A percentile compares a stretch with the other conserved stretches of the same genome.
These are phyloP conservation scores for Cephus pulcher DNA, from an alignment of 2,888 invertebrate genomes.

Conservation along the genomic window DNA sequence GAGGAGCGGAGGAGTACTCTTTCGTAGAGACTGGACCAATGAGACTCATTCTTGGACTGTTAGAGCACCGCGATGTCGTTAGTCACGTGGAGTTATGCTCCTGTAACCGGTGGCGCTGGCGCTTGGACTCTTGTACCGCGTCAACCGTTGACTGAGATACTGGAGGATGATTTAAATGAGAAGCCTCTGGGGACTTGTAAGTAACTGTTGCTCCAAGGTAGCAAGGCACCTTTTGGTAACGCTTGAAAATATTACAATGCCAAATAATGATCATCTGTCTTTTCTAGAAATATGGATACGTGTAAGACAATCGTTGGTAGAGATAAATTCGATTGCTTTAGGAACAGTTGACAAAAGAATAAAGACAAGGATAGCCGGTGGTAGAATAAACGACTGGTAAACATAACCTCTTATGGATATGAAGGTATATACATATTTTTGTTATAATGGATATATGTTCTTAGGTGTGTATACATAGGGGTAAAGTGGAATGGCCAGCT, in stretches of 20 bases:
- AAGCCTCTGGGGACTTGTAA: conserved; percentile 17
- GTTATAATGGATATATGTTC: neutral
- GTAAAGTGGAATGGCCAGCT: conserved; percentile 2
- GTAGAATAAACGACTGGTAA: neutral
- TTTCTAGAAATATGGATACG: conserved; percentile 10
- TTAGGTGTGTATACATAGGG: neutral
- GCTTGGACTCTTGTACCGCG: conserved; percentile 30
- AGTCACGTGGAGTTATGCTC: conserved; percentile 46
- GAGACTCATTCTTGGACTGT: conserved; percentile 37
- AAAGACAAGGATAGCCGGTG: neutral
- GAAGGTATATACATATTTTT: neutral
- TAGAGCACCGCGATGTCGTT: conserved; percentile 44
- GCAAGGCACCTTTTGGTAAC: neutral
- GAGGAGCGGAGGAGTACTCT: neutral
- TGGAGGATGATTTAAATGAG: conserved; percentile 32
- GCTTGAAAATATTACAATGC: conserved; percentile 14
- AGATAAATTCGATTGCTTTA: conserved; percentile 20
- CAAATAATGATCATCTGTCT: conserved; percentile 18
- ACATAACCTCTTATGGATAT: neutral
- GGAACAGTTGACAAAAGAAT: conserved; percentile 8
- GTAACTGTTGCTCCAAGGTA: neutral
- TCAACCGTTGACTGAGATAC: conserved; percentile 37
- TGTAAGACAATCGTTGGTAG: conserved; percentile 23
- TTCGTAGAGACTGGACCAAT: conserved; percentile 33
- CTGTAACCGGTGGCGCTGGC: conserved; percentile 15